Evolutionary conservation across 2,888 invertebrate species (phyloP).

Genomic region (Cyclophora punctaria): DNA sequence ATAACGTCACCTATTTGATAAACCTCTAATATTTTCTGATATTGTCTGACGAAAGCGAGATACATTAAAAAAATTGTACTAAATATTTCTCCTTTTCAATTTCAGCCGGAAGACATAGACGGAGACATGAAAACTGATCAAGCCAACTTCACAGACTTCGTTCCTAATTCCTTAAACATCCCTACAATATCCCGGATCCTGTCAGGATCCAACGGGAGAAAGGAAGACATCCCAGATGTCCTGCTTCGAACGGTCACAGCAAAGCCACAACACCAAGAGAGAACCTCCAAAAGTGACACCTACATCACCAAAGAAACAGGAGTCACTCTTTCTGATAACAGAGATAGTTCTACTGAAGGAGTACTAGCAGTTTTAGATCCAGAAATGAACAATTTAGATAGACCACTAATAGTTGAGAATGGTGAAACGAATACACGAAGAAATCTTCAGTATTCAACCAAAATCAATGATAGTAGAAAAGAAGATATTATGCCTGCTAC

Average conservation of each 20-base stretch:
- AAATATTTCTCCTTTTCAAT: conserved; percentile 6
- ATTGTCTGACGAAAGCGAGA: too few species aligned
- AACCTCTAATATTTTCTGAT: too few species aligned
- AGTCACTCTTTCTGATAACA: conserved; percentile 61
- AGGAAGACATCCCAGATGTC: conserved; percentile 87
- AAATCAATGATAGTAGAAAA: conserved; percentile 54
- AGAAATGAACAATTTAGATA: conserved; percentile 71
- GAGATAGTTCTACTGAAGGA: conserved; percentile 66
- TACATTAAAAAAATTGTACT: too few species aligned
- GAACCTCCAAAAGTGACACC: conserved; percentile 60
- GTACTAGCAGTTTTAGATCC: conserved; percentile 67
- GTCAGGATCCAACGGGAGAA: conserved; percentile 89
- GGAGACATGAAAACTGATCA: conserved; percentile 61
- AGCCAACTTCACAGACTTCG: conserved; percentile 77
- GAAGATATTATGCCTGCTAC: conserved; percentile 62
- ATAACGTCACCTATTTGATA: too few species aligned
- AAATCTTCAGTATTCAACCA: conserved; percentile 67
- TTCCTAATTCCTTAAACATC: conserved; percentile 81
- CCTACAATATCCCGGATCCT: conserved; percentile 90
- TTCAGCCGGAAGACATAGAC: conserved; percentile 64
- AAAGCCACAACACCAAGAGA: conserved; percentile 65
- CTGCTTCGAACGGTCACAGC: conserved; percentile 81
- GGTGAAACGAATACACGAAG: conserved; percentile 71
- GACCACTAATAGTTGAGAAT: conserved; percentile 63
- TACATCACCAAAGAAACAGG: conserved; percentile 61